A percentile compares a stretch with the other conserved stretches of the same genome.
phyloP scores from a whole-genome alignment of 2,113 vertebrate species.

The cat (Felis catus) region DNA sequence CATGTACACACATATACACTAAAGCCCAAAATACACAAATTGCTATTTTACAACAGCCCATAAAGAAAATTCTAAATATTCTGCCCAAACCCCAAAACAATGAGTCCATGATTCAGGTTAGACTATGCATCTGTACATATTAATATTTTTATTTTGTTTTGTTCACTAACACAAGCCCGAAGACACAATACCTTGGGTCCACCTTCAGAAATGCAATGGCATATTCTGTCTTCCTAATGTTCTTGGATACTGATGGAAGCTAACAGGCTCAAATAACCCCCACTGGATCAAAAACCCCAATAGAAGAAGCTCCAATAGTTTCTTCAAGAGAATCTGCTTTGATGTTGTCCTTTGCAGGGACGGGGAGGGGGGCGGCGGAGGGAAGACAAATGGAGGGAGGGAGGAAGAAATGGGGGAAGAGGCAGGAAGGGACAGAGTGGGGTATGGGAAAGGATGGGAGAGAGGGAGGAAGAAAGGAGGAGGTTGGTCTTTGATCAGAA shows the following conservation, averaged over 20 bases:
- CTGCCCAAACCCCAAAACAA: background rate
- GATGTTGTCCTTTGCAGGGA: background rate
- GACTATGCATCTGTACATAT: background rate
- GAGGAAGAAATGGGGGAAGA: background rate
- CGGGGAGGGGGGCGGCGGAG: accelerated
- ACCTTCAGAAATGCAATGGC: background rate
- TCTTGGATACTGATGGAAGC: background rate
- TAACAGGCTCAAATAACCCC: background rate
- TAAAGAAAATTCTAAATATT: background rate
- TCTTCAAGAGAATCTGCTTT: background rate
- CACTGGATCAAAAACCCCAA: background rate
- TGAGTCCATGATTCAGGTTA: background rate
- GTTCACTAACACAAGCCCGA: background rate
- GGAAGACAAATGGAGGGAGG: background rate
- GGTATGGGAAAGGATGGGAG: accelerated
- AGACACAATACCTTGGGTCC: background rate
- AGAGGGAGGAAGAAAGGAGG: accelerated
- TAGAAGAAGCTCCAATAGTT: background rate
- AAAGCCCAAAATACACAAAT: background rate
- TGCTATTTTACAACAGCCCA: background rate
- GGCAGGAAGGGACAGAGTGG: accelerated
- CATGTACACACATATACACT: background rate
- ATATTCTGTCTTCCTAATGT: background rate
- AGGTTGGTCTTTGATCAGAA: background rate
- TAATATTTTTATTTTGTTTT: background rate